A percentile compares a stretch with the other conserved stretches of the same genome.
phyloP scores from a whole-genome alignment of 2,113 vertebrate genomes.

The Otolemur garnettii region DNA sequence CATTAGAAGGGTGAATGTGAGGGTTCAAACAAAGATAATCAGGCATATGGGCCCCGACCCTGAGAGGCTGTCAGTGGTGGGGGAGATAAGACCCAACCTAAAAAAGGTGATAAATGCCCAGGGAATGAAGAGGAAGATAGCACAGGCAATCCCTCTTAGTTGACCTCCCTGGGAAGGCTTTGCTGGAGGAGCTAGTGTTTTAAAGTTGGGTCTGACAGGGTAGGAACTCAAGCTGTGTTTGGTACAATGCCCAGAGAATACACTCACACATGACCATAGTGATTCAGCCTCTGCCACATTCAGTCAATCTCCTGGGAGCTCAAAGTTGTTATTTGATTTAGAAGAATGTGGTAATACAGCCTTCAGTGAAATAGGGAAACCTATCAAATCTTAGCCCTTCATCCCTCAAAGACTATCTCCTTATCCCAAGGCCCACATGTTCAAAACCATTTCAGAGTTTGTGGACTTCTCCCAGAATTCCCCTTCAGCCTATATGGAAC shows the following conservation, averaged over 20 bases:
- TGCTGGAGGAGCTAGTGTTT: neutral
- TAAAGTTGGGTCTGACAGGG: neutral
- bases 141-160: neutral
- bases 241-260: neutral
- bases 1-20: neutral
- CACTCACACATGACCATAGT: neutral
- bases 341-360: neutral
- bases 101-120: neutral
- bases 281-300: neutral
- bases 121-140: neutral
- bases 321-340: neutral
- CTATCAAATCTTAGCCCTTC: neutral
- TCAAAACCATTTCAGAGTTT: constrained; percentile 44
- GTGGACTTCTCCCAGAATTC: constrained; percentile 9
- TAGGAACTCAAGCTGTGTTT: neutral
- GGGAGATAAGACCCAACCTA: neutral
- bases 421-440: neutral
- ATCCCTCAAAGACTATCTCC: neutral
- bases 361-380: neutral
- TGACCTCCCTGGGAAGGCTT: neutral
- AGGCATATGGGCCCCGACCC: neutral
- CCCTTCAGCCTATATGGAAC: constrained; percentile 29
- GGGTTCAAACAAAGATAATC: neutral
- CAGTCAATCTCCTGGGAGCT: neutral
- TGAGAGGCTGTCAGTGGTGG: neutral